Conservation (phyloP, 2,888 invertebrate species). For the Eristalis pertinax region DNA sequence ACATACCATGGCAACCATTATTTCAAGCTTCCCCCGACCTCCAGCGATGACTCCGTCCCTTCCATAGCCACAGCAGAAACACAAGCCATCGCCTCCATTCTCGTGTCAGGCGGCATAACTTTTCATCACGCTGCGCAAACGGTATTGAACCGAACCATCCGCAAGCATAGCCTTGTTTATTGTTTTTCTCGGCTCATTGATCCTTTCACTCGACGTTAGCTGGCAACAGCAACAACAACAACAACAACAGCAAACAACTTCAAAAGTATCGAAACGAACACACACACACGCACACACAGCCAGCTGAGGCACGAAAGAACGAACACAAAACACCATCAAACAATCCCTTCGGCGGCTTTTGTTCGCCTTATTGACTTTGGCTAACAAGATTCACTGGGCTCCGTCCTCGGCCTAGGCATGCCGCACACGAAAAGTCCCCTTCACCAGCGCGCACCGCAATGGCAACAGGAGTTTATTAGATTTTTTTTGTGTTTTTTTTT, state of each 20-base stretch:
- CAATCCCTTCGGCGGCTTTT: conserved; percentile 3
- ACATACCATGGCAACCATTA: too few species aligned
- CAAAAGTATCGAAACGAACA: conserved; percentile 16
- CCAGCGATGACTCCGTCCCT: too few species aligned
- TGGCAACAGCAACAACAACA: background rate
- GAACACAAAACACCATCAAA: background rate
- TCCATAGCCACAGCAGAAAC: background rate
- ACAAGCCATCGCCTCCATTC: background rate
- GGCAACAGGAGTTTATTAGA: conserved; percentile 49
- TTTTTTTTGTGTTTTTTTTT: background rate
- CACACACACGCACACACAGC: background rate
- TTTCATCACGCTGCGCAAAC: background rate
- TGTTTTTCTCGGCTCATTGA: conserved; percentile 20
- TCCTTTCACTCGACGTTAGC: background rate
- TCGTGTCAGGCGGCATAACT: background rate
- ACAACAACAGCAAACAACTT: conserved; percentile 9
- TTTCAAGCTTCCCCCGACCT: too few species aligned
- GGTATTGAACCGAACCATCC: background rate
- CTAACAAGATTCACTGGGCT: conserved; percentile 56
- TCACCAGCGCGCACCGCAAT: conserved; percentile 2
- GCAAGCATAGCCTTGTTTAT: conserved; percentile 10
- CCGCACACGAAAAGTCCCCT: background rate
- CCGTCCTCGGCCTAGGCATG: background rate
- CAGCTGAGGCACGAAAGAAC: background rate
- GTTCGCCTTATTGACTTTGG: conserved; percentile 32